Percentiles rank a stretch among this genome's conserved stretches.
phyloP scores from a whole-genome alignment of 2,888 invertebrate species.

The Ptilodon capucinus region DNA sequence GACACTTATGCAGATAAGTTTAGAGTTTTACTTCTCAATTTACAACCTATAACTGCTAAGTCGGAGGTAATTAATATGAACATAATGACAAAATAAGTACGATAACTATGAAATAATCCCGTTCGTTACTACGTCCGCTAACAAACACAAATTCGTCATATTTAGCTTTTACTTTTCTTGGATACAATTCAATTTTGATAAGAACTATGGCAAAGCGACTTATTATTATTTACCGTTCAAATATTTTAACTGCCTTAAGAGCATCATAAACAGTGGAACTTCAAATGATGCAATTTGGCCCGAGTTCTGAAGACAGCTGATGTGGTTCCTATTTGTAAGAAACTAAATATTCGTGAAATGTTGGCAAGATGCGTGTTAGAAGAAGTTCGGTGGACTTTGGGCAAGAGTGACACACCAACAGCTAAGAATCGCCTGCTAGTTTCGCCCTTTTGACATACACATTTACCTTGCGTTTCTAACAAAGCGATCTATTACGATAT shows the following conservation, averaged over 20 bases:
- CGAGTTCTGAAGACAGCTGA: neutral
- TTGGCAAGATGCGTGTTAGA: constrained; percentile 15
- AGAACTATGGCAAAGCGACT: too few relatives aligned
- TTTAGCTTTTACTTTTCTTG: too few relatives aligned
- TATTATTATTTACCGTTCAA: too few relatives aligned
- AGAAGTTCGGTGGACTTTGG: neutral
- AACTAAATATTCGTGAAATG: constrained; percentile 8
- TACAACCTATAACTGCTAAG: too few relatives aligned
- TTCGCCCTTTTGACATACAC: constrained; percentile 2
- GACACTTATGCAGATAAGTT: neutral
- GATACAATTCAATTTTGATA: too few relatives aligned
- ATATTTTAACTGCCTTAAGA: neutral
- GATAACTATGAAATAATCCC: too few relatives aligned
- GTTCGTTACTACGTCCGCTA: too few relatives aligned
- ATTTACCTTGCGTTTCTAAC: too few relatives aligned
- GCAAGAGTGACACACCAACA: constrained; percentile 16
- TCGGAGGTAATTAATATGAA: too few relatives aligned
- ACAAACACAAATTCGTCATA: too few relatives aligned
- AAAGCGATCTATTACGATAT: too few relatives aligned
- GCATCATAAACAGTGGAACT: neutral
- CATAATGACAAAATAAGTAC: too few relatives aligned
- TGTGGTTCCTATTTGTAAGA: constrained; percentile 9
- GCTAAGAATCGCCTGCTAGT: constrained; percentile 4
- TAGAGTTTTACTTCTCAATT: neutral
- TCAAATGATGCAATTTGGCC: neutral